These are phyloP conservation scores for Mionectes macconnelli DNA, from an alignment of 2,113 vertebrate species.

Conservation along the genomic window DNA sequence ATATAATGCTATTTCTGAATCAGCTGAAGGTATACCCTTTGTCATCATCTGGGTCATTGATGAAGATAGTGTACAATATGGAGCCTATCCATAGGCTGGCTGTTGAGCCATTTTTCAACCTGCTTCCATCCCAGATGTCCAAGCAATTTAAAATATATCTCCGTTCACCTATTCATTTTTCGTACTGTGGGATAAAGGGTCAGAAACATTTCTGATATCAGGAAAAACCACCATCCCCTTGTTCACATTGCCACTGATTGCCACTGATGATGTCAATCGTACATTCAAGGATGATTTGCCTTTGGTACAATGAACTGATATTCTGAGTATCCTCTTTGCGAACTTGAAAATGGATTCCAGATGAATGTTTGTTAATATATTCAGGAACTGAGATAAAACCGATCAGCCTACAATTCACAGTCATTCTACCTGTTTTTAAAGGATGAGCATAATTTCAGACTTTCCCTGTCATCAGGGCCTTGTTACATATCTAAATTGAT, in stretches of 20 bases:
- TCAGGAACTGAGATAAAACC: not conserved
- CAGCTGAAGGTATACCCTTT: not conserved
- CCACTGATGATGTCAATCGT: not conserved
- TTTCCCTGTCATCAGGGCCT: not conserved
- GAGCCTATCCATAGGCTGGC: not conserved
- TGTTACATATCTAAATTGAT: not conserved
- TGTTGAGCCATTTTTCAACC: not conserved
- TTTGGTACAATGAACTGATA: not conserved
- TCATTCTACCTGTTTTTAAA: not conserved
- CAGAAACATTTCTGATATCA: not conserved
- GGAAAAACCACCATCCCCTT: not conserved
- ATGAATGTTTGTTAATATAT: not conserved
- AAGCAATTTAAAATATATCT: not conserved
- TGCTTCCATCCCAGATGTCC: not conserved
- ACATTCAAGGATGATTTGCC: not conserved
- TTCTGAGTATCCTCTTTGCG: not conserved
- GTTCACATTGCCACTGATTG: not conserved
- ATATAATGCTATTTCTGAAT: not conserved
- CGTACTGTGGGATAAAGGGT: not conserved
- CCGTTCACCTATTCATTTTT: not conserved
- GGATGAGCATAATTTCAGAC: not conserved
- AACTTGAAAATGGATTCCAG: not conserved
- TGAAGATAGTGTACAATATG: not conserved
- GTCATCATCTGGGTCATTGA: not conserved
- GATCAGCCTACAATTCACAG: not conserved